phyloP scores from a whole-genome alignment of 2,113 vertebrate genomes.

The Ailuropoda melanoleuca region DNA sequence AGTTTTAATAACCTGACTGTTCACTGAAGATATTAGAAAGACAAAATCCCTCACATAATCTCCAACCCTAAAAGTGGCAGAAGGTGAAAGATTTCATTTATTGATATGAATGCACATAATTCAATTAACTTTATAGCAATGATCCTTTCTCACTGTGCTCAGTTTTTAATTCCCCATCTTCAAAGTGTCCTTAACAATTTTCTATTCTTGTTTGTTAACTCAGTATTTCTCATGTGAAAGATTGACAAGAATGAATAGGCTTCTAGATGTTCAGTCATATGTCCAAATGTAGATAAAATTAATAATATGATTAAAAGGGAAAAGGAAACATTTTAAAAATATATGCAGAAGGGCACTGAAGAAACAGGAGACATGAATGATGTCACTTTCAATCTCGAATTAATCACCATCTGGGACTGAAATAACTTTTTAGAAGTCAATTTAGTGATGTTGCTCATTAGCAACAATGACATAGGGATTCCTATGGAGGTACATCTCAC shows the following conservation, averaged over 20 bases:
- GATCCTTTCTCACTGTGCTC: neutral
- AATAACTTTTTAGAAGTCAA: neutral
- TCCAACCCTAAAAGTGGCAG: constrained; percentile 24
- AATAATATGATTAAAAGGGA: constrained; percentile 17
- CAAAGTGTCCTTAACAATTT: neutral
- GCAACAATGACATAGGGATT: neutral
- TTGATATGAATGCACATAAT: neutral
- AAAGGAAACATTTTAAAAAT: constrained; percentile 28
- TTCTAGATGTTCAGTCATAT: neutral
- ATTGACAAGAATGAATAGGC: neutral
- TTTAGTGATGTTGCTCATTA: neutral
- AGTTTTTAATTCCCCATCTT: neutral
- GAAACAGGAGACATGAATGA: neutral
- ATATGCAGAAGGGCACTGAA: neutral
- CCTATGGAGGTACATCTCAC: neutral
- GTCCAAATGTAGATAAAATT: constrained; percentile 35
- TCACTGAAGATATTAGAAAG: neutral
- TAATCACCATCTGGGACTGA: neutral
- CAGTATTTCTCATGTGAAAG: constrained; percentile 13
- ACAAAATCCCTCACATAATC: neutral
- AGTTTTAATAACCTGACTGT: neutral
- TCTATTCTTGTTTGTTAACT: neutral
- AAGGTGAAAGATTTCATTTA: constrained; percentile 9
- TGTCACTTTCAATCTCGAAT: neutral
- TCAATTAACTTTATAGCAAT: constrained; percentile 11